Evolutionary conservation across 37 sponge, comb jelly and placozoan species (phyloP).

Genomic region (Halisarca cf. caerulea): DNA sequence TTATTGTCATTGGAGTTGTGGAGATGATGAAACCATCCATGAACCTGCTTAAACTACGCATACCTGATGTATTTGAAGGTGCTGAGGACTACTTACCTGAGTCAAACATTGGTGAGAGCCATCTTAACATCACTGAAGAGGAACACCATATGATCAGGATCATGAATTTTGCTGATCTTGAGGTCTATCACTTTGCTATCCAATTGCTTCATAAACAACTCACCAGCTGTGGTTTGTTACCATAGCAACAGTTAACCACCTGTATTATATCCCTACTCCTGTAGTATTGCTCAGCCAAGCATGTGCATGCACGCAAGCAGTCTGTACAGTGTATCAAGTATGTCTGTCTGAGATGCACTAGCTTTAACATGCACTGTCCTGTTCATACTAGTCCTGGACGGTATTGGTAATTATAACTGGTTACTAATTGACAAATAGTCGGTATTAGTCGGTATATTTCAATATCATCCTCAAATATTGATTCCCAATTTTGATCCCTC

Average conservation of each 20-base stretch:
- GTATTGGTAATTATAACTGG: too few relatives aligned
- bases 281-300: too few relatives aligned
- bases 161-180: conserved; percentile 64
- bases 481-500: too few relatives aligned
- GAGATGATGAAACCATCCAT: conserved; percentile 66
- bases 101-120: conserved; percentile 52
- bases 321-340: too few relatives aligned
- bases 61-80: conserved; percentile 59
- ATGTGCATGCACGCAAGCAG: too few relatives aligned
- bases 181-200: conserved; percentile 69
- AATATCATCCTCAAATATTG: too few relatives aligned
- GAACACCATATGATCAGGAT: conserved; percentile 28
- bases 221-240: too few relatives aligned
- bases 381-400: too few relatives aligned
- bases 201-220: conserved; percentile 29
- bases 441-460: too few relatives aligned
- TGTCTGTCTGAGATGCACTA: too few relatives aligned
- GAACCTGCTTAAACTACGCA: conserved; percentile 24
- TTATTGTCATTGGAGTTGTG: conserved; percentile 68
- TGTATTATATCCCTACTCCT: not conserved
- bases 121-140: not conserved
- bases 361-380: too few relatives aligned
- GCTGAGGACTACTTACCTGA: not conserved
- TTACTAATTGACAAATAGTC: too few relatives aligned
- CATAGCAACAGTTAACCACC: not conserved